phyloP scores from a whole-genome alignment of 2,888 invertebrate genomes.

The Halictus quadricinctus region DNA sequence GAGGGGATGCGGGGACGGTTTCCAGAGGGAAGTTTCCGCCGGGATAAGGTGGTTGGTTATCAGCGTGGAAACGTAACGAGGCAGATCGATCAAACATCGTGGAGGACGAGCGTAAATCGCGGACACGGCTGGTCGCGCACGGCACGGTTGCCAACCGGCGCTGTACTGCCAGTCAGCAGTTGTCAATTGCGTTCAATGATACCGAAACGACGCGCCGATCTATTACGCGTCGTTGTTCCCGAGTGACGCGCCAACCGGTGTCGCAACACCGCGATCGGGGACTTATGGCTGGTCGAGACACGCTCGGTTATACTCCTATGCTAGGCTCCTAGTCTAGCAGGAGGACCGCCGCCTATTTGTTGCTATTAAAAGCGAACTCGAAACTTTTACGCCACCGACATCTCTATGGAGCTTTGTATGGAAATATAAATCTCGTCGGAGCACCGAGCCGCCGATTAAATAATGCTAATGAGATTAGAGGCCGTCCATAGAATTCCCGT shows the following conservation, averaged over 20 bases:
- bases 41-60: constrained; percentile 33
- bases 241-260: not conserved
- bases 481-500: not conserved
- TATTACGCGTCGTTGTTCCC: constrained; percentile 55
- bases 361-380: not conserved
- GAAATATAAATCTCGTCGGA: constrained; percentile 20
- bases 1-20: not conserved
- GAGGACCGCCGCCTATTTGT: not conserved
- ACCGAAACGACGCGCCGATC: constrained; percentile 50
- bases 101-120: constrained; percentile 45
- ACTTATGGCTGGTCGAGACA: not conserved
- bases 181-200: constrained; percentile 70
- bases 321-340: not conserved
- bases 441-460: not conserved
- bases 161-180: constrained; percentile 56
- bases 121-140: constrained; percentile 61
- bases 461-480: constrained; percentile 21
- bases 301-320: not conserved
- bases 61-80: constrained; percentile 44
- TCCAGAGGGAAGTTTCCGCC: constrained; percentile 7
- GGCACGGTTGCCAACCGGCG: constrained; percentile 67
- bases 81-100: constrained; percentile 71
- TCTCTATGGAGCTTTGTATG: constrained; percentile 13
- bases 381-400: not conserved
- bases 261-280: not conserved